Conservation (phyloP, 1,140 invertebrate species). For the Ceratitis capitata region DNA sequence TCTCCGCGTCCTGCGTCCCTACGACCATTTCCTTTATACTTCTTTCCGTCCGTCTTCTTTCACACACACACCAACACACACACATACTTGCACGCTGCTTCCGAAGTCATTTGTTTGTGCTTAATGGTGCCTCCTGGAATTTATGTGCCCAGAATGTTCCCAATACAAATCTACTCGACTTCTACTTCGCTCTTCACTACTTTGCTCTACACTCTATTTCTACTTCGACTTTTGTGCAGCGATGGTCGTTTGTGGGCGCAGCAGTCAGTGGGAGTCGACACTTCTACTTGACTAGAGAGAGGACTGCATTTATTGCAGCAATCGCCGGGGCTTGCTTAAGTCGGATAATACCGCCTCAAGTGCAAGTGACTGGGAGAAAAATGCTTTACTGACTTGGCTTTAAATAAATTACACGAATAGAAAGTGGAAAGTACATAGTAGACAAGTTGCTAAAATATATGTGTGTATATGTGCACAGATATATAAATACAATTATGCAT, state of each 20-base stretch:
- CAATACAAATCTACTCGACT: slow-evolving; percentile 22
- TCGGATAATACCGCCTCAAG: slow-evolving; percentile 34
- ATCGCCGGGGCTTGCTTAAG: slow-evolving; percentile 25
- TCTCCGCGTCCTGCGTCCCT: neutral
- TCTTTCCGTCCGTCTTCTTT: neutral
- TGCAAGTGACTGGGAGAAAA: slow-evolving; percentile 35
- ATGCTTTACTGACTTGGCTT: slow-evolving; percentile 38
- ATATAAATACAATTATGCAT: neutral
- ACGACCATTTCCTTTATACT: neutral
- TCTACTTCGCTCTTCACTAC: neutral
- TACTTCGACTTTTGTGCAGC: too few species aligned
- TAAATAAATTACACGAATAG: slow-evolving; percentile 38
- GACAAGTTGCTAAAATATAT: neutral
- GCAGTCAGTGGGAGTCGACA: slow-evolving; percentile 1
- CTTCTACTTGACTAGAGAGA: slow-evolving; percentile 22
- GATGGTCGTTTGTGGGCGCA: too few species aligned
- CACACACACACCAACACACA: neutral
- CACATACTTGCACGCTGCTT: neutral
- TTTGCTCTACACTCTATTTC: too few species aligned
- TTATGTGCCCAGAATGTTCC: slow-evolving; percentile 24
- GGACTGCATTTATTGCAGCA: slow-evolving; percentile 14
- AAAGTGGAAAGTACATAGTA: too few species aligned
- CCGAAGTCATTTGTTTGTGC: slow-evolving; percentile 27
- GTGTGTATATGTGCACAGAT: neutral
- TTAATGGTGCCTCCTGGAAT: slow-evolving; percentile 34